Conservation (phyloP, 2,797 vertebrate genomes). For the Buceros bicornis region DNA sequence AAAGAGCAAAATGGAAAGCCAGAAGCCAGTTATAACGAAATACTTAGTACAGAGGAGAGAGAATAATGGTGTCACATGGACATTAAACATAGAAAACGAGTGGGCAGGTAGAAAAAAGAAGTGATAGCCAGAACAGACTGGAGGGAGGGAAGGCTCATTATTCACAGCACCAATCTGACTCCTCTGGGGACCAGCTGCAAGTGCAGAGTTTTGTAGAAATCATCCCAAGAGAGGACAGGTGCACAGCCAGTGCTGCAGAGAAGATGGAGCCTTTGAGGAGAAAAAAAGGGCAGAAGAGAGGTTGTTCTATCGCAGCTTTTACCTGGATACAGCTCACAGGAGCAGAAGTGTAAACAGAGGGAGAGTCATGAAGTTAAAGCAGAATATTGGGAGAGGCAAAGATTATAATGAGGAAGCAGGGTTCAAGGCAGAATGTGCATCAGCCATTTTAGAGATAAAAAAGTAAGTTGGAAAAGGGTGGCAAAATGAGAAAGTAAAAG, state of each 20-base stretch:
- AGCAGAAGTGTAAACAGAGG: background rate
- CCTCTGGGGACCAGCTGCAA: background rate
- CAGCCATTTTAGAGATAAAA: background rate
- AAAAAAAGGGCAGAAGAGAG: background rate
- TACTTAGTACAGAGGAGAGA: background rate
- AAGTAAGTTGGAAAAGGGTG: background rate
- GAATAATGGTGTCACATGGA: conserved; percentile 6
- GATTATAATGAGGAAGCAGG: fast-evolving
- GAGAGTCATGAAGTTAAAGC: background rate
- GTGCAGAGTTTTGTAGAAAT: background rate
- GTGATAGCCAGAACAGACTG: conserved; percentile 1
- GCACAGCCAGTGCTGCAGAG: background rate
- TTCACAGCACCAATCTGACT: background rate
- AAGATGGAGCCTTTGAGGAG: background rate
- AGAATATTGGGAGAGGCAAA: background rate
- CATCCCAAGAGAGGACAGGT: background rate
- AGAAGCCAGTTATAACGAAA: background rate
- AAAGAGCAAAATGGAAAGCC: conserved; percentile 4
- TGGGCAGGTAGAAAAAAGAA: background rate
- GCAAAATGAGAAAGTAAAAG: background rate
- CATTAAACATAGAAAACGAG: conserved; percentile 43
- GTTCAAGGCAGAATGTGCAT: background rate
- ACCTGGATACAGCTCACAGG: background rate
- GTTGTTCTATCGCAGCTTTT: background rate
- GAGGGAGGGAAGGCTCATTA: background rate